Percentiles rank a stretch among this genome's conserved stretches.
Conservation (phyloP, 2,888 invertebrate genomes). For the Serripes groenlandicus region DNA sequence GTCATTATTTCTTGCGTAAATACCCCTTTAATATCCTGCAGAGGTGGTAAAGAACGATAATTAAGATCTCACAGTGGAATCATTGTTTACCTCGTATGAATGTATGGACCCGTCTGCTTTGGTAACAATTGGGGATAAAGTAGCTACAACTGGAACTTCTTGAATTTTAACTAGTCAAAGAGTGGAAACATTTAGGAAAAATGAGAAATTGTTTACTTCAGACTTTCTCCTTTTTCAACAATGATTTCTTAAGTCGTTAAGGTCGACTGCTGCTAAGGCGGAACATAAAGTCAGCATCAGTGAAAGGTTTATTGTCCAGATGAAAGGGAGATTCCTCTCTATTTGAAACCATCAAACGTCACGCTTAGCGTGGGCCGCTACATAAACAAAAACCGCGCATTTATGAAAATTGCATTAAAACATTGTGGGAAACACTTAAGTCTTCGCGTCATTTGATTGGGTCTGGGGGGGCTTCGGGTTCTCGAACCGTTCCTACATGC, state of each 20-base stretch:
- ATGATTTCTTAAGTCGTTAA: no score
- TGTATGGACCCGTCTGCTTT: no score
- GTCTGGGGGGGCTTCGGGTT: constrained; percentile 3
- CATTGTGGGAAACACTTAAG: constrained; percentile 50
- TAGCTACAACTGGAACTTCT: no score
- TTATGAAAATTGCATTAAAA: constrained; percentile 54
- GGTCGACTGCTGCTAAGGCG: no score
- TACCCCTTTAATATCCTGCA: not conserved
- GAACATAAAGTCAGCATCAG: no score
- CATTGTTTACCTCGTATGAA: no score
- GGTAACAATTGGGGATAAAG: no score
- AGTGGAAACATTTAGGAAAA: no score
- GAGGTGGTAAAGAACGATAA: constrained; percentile 9
- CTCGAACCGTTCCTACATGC: not conserved
- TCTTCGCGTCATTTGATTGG: constrained; percentile 44
- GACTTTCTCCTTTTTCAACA: no score
- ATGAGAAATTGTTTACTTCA: no score
- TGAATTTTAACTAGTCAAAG: no score
- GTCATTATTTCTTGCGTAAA: not conserved
- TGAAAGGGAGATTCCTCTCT: not conserved
- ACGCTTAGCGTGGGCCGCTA: constrained; percentile 32
- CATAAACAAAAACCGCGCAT: constrained; percentile 53
- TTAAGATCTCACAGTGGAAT: constrained; percentile 16
- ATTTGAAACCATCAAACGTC: constrained; percentile 30
- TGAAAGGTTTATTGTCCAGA: constrained; percentile 13